Percentiles rank a stretch among this genome's conserved stretches.
Evolutionary conservation across 2,888 invertebrate genomes (phyloP).

Genomic region (Drosophila atripex): DNA sequence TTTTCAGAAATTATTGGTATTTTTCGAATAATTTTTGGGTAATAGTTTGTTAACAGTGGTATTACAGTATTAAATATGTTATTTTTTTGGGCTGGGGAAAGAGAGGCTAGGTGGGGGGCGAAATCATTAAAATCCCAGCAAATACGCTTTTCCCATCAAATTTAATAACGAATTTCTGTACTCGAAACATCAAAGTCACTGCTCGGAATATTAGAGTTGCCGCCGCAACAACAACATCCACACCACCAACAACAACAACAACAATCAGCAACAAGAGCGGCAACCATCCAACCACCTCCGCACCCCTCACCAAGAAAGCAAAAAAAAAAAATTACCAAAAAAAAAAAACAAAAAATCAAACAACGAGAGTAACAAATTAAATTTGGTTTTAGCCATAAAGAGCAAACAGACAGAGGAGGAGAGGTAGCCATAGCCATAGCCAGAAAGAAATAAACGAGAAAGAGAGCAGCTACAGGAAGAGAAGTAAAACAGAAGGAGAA

Average conservation of each 20-base stretch:
- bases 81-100: not conserved
- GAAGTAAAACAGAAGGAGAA: constrained; percentile 5
- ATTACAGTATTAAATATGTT: not conserved
- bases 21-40: not conserved
- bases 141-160: constrained; percentile 59
- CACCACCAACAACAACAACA: not conserved
- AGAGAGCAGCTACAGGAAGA: constrained; percentile 8
- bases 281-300: constrained; percentile 9
- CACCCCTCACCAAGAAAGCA: constrained; percentile 10
- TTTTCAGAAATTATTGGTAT: not conserved
- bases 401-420: constrained; percentile 50
- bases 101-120: too few species aligned
- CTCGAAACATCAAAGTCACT: constrained; percentile 65
- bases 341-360: constrained; percentile 19
- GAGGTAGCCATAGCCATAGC: constrained; percentile 31
- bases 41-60: not conserved
- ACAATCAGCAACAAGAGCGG: constrained; percentile 24
- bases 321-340: constrained; percentile 32
- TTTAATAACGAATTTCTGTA: constrained; percentile 43
- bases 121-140: constrained; percentile 36
- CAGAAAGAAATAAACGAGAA: constrained; percentile 29
- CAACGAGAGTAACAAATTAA: constrained; percentile 72
- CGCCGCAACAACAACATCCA: constrained; percentile 10
- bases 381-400: constrained; percentile 73
- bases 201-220: constrained; percentile 6